Base-by-base conservation (phyloP, 2,113 vertebrate genomes). In the Oxygymnocypris stewartii region DNA sequence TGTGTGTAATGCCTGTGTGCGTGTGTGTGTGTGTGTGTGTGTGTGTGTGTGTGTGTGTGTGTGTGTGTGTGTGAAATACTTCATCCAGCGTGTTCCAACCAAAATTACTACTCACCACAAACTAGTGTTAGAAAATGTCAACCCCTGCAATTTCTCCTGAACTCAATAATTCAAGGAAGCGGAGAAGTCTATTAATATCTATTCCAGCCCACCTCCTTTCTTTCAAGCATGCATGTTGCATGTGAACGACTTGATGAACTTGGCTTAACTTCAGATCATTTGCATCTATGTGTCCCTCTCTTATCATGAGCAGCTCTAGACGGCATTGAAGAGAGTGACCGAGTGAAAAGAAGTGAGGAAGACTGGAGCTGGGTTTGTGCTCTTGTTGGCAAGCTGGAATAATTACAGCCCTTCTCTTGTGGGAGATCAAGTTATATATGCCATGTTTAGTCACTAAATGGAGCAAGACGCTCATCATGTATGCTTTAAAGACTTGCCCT, bases 391-490 rank as follows among this genome's bases (percentile, higher is more conserved):
- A 76, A 75, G 80, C 87, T 80, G 42, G 8, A 84, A 59, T 84
- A 89, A 90, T 89, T 89, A 90, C 79, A 90, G 84, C 80, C 84
- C 75, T 82, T 87, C 85, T 87, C 74, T 84, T 88, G 61, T 51
- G 83, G 84, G 81, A 87, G 28, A 86, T 81, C 75, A 63, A 80
- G 86, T 73, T 83, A 85, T 89, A 89, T 63, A 87, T 89, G 89
- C 84, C 88, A 89, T 84, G 76, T 78, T 84, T 65, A 42, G 80
- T 81, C 88, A 90, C 89, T 89, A 86, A 75, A 90, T 84, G 85
- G 77, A 79, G 76, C 49, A 57, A 71, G 78, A 87, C 76, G 73
- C 87, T 87, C 76, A 82, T 87, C 89, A 86, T 84, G 63, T 79
- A 65, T 11, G 49, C 88, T 86, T 88, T 86, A 87, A 84, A 90